A percentile compares a stretch with the other conserved stretches of the same genome.
These are phyloP conservation scores for Athrips mouffetella DNA, from an alignment of 2,888 invertebrate species.

Conservation along the genomic window DNA sequence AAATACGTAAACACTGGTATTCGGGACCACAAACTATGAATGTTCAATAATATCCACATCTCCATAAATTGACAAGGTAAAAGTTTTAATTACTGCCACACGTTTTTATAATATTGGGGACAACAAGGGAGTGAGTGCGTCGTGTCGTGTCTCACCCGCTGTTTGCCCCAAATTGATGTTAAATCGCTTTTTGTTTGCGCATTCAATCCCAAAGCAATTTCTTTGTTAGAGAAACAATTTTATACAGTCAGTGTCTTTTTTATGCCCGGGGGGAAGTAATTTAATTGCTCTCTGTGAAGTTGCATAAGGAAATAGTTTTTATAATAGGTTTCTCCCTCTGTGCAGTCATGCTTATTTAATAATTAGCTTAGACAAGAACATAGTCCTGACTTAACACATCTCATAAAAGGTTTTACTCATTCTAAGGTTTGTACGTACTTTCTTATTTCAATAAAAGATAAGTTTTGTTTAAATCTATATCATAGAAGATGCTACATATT, in stretches of 20 bases:
- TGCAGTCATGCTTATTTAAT: not conserved
- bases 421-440: no score
- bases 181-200: constrained; percentile 65
- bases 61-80: no score
- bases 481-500: no score
- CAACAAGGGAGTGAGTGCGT: constrained; percentile 1
- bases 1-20: no score
- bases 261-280: constrained; percentile 37
- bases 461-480: no score
- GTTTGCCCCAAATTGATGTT: constrained; percentile 52
- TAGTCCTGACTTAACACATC: no score
- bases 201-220: constrained; percentile 58
- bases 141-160: not conserved
- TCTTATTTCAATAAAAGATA: no score
- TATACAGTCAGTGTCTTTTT: constrained; percentile 40
- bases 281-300: constrained; percentile 28
- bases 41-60: no score
- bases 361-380: constrained; percentile 1
- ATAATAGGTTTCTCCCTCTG: constrained; percentile 11
- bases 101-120: not conserved
- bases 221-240: constrained; percentile 55
- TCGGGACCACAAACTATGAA: no score
- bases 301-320: constrained; percentile 28
- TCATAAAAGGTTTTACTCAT: no score
- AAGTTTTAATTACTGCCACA: no score